phyloP scores from a whole-genome alignment of 1,140 invertebrate genomes.

The Planococcus citri region DNA sequence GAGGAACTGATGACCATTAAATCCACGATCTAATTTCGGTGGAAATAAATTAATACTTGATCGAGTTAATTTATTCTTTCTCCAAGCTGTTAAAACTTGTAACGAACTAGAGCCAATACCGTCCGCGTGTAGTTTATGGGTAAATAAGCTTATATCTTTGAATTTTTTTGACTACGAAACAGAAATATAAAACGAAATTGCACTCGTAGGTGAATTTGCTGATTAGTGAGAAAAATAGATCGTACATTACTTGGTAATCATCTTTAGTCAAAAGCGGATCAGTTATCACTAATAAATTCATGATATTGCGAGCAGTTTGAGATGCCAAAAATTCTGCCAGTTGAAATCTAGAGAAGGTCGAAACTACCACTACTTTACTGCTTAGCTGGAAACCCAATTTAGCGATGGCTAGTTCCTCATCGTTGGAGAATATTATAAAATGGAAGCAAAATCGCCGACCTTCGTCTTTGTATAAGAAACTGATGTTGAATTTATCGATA shows the following conservation, averaged over 20 bases:
- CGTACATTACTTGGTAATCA: conserved; percentile 15
- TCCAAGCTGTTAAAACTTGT: conserved; percentile 51
- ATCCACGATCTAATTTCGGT: conserved; percentile 47
- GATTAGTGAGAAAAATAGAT: neutral
- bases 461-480: neutral
- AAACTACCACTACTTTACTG: conserved; percentile 44
- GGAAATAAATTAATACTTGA: conserved; percentile 49
- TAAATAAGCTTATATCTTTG: conserved; percentile 40
- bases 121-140: conserved; percentile 52
- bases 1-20: conserved; percentile 54
- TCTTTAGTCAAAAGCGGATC: conserved; percentile 31
- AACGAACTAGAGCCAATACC: conserved; percentile 49
- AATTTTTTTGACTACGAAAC: neutral
- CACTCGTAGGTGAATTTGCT: too few relatives aligned
- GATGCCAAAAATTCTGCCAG: conserved; percentile 49
- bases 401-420: neutral
- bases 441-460: neutral
- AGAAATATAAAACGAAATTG: neutral
- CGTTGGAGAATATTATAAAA: neutral
- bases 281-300: conserved; percentile 50
- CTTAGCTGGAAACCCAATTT: neutral
- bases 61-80: conserved; percentile 44
- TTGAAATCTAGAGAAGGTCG: conserved; percentile 53
- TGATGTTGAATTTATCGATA: neutral
- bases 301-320: conserved; percentile 44